Evolutionary conservation across 2,888 invertebrate genomes (phyloP), one percentile per base, ranked within the genome.

Genomic region (Tholera decimalis): DNA sequence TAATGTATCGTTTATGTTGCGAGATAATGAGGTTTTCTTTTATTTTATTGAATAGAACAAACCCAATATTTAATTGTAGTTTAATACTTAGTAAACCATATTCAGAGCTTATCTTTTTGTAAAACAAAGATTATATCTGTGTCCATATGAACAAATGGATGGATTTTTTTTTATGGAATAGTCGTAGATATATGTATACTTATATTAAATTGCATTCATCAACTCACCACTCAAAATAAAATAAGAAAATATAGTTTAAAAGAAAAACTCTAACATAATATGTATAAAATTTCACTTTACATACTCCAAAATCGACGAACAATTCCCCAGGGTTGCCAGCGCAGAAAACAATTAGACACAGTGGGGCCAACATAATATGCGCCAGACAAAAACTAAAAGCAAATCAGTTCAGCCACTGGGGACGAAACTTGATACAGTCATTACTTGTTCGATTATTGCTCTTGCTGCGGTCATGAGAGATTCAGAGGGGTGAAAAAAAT

Each of bases 371-470:
- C 76, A 67, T 78, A 74, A 82, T 73, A 57, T 33, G 54, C 57
- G 60, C 66, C 72, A 73, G 85, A 80, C 83, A 83, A 85, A 85
- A 83, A 80, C 75, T 84, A 83, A 86, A 86, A 89, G 87, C 88
- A 87, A 89, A 88, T 86, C 86, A 86, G 78, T 87, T 66, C 69
- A 77, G 56, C 80, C 91, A 81, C 88, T 57, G 59, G 85, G 89
- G 92, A 85, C 47, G 93, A 83, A 89, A 93, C 89, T 78, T 73
- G 92, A 92, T 92, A 91, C 84, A 76, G 88, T 92, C 91, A 91
- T 92, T 92, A 90, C 84, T 83, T 72, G 85, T 77, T 80, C 84
- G 88, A 88, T 88, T 85, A 85, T 82, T 83, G 83, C 77, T 81
- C 83, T 82, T 85, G 85, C 83, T 74, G 74, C 28, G 65, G 64